Evolutionary conservation across 2,797 vertebrate genomes (phyloP).

Genomic region (Manis pentadactyla): DNA sequence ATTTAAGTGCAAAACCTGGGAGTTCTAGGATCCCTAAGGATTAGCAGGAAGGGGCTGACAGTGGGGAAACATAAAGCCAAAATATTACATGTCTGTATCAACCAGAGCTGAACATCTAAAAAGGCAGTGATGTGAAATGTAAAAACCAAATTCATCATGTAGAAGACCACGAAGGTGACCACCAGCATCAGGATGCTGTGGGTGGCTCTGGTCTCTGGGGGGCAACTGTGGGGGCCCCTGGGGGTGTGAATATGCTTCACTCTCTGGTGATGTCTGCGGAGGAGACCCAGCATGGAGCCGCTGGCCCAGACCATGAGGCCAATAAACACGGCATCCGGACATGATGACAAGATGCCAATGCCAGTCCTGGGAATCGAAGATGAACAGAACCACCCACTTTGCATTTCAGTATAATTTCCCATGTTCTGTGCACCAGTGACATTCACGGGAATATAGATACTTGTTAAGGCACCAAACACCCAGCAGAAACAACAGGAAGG

Average conservation of each 20-base stretch:
- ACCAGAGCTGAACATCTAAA: rapidly evolving
- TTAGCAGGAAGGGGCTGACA: neutral
- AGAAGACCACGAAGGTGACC: neutral
- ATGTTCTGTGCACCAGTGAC: neutral
- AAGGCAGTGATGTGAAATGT: neutral
- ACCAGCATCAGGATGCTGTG: neutral
- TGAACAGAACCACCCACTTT: neutral
- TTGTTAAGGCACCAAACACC: rapidly evolving
- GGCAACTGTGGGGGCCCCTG: rapidly evolving
- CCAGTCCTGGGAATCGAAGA: rapidly evolving
- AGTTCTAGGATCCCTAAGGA: neutral
- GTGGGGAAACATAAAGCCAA: neutral
- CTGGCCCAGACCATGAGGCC: neutral
- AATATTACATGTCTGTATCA: neutral
- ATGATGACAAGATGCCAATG: rapidly evolving
- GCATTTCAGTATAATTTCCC: rapidly evolving
- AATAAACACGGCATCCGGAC: rapidly evolving
- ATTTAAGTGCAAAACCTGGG: neutral
- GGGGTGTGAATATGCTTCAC: rapidly evolving
- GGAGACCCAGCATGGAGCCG: neutral
- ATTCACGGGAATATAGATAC: neutral
- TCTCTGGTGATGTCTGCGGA: neutral
- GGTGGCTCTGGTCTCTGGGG: neutral
- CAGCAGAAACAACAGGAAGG: neutral
- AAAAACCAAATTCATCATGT: no score